phyloP scores from a whole-genome alignment of 2,113 vertebrate species.

The Callorhinus ursinus region DNA sequence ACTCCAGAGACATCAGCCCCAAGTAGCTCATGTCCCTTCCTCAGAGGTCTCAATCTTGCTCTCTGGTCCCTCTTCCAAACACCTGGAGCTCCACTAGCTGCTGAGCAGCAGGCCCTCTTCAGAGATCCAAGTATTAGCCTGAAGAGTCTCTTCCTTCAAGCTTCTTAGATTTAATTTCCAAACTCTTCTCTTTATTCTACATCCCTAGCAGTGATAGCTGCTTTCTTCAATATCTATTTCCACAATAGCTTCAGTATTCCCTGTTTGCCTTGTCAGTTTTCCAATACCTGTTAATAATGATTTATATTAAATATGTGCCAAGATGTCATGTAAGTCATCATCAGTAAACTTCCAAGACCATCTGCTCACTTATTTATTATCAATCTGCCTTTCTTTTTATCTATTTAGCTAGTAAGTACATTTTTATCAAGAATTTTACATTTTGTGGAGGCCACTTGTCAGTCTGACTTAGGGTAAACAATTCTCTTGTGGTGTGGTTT shows the following conservation, averaged over 20 bases:
- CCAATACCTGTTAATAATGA: not conserved
- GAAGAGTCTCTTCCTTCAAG: not conserved
- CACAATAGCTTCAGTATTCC: not conserved
- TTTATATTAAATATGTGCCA: not conserved
- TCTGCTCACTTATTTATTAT: not conserved
- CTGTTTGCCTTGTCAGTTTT: not conserved
- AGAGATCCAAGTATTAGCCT: not conserved
- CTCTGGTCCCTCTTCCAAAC: not conserved
- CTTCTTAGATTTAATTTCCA: not conserved
- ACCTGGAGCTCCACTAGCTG: not conserved
- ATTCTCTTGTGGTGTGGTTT: not conserved
- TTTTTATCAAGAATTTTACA: constrained; percentile 27
- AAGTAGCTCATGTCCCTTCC: not conserved
- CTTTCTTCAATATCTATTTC: not conserved
- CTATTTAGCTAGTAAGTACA: not conserved
- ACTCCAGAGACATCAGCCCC: not conserved
- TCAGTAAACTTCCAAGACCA: not conserved
- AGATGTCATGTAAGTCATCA: not conserved
- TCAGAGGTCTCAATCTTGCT: not conserved
- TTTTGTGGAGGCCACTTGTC: not conserved
- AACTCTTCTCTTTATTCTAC: not conserved
- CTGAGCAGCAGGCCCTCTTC: not conserved
- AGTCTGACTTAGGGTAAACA: not conserved
- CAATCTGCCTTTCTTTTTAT: not conserved
- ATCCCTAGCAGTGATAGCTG: not conserved